These are phyloP conservation scores for Sphaeramia orbicularis DNA, from an alignment of 2,797 vertebrate genomes.

Conservation along the genomic window DNA sequence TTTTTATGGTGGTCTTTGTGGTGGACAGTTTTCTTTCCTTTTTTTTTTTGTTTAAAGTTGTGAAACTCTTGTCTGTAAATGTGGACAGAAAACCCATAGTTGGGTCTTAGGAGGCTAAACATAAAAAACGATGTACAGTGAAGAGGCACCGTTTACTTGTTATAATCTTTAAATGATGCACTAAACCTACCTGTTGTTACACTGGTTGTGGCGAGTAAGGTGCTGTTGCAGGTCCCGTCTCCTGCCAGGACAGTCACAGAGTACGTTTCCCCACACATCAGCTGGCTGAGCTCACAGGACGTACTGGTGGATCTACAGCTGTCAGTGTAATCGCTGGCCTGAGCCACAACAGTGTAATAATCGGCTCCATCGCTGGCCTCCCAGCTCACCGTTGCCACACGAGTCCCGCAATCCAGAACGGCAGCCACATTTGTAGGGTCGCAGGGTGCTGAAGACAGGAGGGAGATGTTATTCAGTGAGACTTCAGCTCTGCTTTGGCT, in stretches of 20 bases:
- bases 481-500: too few relatives aligned
- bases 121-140: too few relatives aligned
- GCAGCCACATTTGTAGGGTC: slow-evolving; percentile 69
- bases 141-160: too few relatives aligned
- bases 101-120: too few relatives aligned
- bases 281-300: slow-evolving; percentile 70
- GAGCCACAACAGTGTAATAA: slow-evolving; percentile 75
- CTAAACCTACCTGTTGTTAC: slow-evolving; percentile 77
- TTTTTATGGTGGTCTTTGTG: too few relatives aligned
- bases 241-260: slow-evolving; percentile 78
- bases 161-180: not conserved
- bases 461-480: not conserved
- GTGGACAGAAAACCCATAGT: too few relatives aligned
- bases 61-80: too few relatives aligned
- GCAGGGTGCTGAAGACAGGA: slow-evolving; percentile 76
- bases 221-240: slow-evolving; percentile 81
- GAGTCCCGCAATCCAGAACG: slow-evolving; percentile 67
- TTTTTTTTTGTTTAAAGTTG: too few relatives aligned
- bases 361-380: slow-evolving; percentile 62
- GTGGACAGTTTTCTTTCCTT: too few relatives aligned
- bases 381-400: slow-evolving; percentile 76
- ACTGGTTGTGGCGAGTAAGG: slow-evolving; percentile 47
- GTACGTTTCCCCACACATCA: slow-evolving; percentile 80
- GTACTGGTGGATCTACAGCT: slow-evolving; percentile 64
- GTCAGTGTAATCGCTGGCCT: slow-evolving; percentile 32